Evolutionary conservation across 2,113 vertebrate species (phyloP), one percentile per base, ranked within the genome.

Genomic region (Lepus timidus): DNA sequence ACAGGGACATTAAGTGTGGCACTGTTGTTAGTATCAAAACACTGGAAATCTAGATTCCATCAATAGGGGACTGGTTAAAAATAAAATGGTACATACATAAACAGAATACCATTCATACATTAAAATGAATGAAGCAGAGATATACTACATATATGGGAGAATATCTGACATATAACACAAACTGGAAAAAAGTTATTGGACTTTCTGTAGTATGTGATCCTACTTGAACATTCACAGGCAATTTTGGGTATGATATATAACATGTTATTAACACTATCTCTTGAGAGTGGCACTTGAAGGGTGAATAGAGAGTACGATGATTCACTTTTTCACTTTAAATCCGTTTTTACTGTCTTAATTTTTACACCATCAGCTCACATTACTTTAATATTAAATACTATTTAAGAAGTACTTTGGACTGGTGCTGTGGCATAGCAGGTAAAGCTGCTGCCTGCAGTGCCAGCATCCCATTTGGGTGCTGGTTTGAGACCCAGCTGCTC

Each of bases 331-430:
- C 9, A 85, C 19, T 88, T 93, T 92, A 74, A 90, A 82, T 4
- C 8, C 85, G 29, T 81, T 65, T 85, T 90, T 33, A 80, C 7
- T 33, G 0, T 67, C 84, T 92, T 61, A 94, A 75, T 88, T 83
- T 92, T 95, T 79, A 88, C 94, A 62, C 9, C 6, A 83, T 27
- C 33, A 61, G 3, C 9, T 88, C 9, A 31, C 91, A 75, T n/a
- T 20, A 80, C 17, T 89, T 92, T 75, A 75, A 84, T 19, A 90
- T 13, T 84, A 88, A 95, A 58, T 58, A 44, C 44, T 44, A 44
- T 44, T 44, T 44, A 44, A 44, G 3, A 44, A 44, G 39, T 44
- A 44, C 39, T 6, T 5, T 44, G 44, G 44, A 44, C 6, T 7
- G 1, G 44, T 44, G 44, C 6, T 44, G 44, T 44, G 6, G 44